phyloP scores from a whole-genome alignment of 2,113 vertebrate species.

The Leptobrachium ailaonicum region DNA sequence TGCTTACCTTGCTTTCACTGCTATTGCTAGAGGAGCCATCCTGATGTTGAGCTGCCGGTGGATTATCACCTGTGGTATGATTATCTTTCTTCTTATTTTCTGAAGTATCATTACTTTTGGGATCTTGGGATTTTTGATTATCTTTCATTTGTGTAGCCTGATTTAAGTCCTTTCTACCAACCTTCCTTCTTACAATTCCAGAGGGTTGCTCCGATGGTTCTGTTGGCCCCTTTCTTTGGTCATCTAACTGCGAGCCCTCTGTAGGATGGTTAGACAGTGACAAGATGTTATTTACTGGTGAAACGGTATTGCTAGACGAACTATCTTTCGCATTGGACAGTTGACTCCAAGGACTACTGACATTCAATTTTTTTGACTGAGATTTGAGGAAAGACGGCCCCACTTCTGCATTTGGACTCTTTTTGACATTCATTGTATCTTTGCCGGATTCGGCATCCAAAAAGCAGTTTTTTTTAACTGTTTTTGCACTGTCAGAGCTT shows the following conservation, averaged over 20 bases:
- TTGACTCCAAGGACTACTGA: constrained; percentile 69
- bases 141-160: constrained; percentile 77
- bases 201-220: constrained; percentile 79
- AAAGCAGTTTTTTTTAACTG: constrained; percentile 71
- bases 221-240: constrained; percentile 77
- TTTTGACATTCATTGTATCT: constrained; percentile 74
- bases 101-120: constrained; percentile 67
- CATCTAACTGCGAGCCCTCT: constrained; percentile 66
- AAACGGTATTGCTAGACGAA: constrained; percentile 57
- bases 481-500: constrained; percentile 68
- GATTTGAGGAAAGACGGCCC: constrained; percentile 76
- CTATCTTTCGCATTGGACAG: constrained; percentile 53
- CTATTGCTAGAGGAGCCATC: constrained; percentile 65
- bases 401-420: constrained; percentile 72
- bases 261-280: constrained; percentile 56
- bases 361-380: constrained; percentile 73
- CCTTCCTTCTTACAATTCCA: constrained; percentile 86
- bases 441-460: constrained; percentile 75
- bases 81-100: constrained; percentile 80
- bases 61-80: constrained; percentile 58
- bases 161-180: constrained; percentile 84
- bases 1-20: constrained; percentile 72
- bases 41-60: constrained; percentile 58
- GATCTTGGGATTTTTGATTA: constrained; percentile 78
- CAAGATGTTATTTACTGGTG: constrained; percentile 59